A percentile compares a stretch with the other conserved stretches of the same genome.
These are phyloP conservation scores for Perodicticus potto DNA, from an alignment of 2,797 vertebrate species.

Conservation along the genomic window DNA sequence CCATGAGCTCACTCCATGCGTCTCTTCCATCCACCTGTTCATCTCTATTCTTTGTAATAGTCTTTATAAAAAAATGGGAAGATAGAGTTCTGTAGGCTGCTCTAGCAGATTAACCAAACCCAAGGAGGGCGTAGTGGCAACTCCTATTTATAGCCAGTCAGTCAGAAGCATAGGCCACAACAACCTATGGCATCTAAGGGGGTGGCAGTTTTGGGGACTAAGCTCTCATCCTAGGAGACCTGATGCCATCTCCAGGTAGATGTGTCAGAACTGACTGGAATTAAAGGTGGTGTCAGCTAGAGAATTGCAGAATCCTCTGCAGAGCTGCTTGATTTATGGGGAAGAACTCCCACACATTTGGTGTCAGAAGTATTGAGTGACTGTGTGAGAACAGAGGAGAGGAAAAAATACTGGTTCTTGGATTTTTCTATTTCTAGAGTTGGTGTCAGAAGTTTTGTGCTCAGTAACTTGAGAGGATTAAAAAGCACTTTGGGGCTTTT, in stretches of 20 bases:
- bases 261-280: not conserved
- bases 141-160: not conserved
- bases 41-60: not conserved
- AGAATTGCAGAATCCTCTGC: not conserved
- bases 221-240: not conserved
- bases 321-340: not conserved
- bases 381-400: not conserved
- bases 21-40: not conserved
- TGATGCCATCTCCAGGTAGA: not conserved
- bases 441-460: not conserved
- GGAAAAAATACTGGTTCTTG: not conserved
- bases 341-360: not conserved
- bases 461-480: not conserved
- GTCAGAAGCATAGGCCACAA: not conserved
- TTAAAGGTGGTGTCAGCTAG: not conserved
- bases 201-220: not conserved
- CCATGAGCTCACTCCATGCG: not conserved
- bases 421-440: not conserved
- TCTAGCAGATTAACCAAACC: not conserved
- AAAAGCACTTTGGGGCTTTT: not conserved
- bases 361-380: not conserved
- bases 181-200: not conserved
- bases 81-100: not conserved
- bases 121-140: not conserved
- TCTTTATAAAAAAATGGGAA: not conserved